A percentile compares a stretch with the other conserved stretches of the same genome.
These are phyloP conservation scores for Willowsia nigromaculata DNA, from an alignment of 2,888 invertebrate genomes.

Conservation along the genomic window DNA sequence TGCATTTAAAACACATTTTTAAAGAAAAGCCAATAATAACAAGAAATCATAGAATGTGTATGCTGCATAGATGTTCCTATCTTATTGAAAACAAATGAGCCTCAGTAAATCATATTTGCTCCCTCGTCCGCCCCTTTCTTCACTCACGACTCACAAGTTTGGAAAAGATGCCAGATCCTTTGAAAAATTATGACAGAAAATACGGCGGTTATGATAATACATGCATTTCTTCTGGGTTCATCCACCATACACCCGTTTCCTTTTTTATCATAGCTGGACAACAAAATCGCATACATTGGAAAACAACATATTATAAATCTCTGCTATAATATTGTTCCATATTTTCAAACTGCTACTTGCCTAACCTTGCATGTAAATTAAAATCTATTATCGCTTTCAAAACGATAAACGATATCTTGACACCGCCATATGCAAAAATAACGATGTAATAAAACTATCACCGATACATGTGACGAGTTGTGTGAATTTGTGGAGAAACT, in stretches of 20 bases:
- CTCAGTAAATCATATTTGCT: conserved; percentile 64
- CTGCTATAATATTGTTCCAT: too few relatives aligned
- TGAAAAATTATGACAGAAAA: conserved; percentile 65
- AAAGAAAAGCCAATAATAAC: too few relatives aligned
- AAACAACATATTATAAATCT: too few relatives aligned
- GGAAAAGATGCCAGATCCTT: conserved; percentile 44
- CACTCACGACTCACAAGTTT: conserved; percentile 36
- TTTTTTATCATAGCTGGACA: not conserved
- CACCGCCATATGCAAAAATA: not conserved
- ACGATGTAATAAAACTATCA: not conserved
- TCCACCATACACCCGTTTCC: conserved; percentile 13
- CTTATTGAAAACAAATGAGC: conserved; percentile 70
- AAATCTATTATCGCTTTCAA: not conserved
- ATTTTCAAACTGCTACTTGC: not conserved
- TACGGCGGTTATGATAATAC: conserved; percentile 16
- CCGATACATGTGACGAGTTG: not conserved
- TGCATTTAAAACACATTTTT: too few relatives aligned
- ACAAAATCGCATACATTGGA: not conserved
- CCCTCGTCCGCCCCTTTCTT: conserved; percentile 63
- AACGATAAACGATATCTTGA: not conserved
- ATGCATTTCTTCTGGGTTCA: conserved; percentile 2
- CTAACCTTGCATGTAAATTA: not conserved
- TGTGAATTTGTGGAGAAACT: conserved; percentile 10
- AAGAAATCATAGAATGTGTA: not conserved
- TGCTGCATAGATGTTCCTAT: conserved; percentile 7